Evolutionary conservation across 2,113 vertebrate genomes (phyloP), one percentile per base, ranked within the genome.

Genomic region (Nothoprocta pentlandii): DNA sequence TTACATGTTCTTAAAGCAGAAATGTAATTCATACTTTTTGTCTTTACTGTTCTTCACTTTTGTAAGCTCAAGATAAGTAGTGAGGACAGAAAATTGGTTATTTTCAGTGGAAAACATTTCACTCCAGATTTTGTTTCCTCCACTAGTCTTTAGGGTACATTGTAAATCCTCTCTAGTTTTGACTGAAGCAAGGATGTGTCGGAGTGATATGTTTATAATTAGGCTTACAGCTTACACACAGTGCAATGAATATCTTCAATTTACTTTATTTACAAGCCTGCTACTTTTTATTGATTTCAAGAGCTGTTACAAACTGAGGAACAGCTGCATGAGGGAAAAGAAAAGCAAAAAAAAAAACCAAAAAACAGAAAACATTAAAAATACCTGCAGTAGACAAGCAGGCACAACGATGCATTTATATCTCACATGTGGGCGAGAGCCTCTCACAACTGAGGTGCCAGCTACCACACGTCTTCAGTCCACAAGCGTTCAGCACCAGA

Each of bases 261-360:
- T 87, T 74, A 30, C 67, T 82, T 76, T 86, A 49, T 91, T 85
- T 76, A 85, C 36, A 71, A 82, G 44, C 44, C 61, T 85, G 25
- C 80, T 93, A 53, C 94, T 93, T 95, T 88, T 93, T 82, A 89
- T 11, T 6, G 30, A n/a, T 87, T 87, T 91, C 66, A 34, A 87
- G 81, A 91, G 54, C 58, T 46, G 53, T 82, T 77, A 82, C 75
- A 71, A 85, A 39, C 78, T 63, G 58, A 91, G 67, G 28, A 87
- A 32, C 53, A 77, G 30, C 39, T 85, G 28, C 36, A 30, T 85
- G 53, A 76, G 32, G 23, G 70, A 66, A 89, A 66, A 34, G 36
- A 49, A 68, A n/a, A n/a, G 4, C 3, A 53, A 16, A 49, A 7
- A 15, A 32, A 1, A 7, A 15, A 30, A 1, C 7, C 34, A 34